Percentiles rank a stretch among this genome's conserved stretches.
Evolutionary conservation across 2,888 invertebrate species (phyloP).

Genomic region (Onchidella celtica): DNA sequence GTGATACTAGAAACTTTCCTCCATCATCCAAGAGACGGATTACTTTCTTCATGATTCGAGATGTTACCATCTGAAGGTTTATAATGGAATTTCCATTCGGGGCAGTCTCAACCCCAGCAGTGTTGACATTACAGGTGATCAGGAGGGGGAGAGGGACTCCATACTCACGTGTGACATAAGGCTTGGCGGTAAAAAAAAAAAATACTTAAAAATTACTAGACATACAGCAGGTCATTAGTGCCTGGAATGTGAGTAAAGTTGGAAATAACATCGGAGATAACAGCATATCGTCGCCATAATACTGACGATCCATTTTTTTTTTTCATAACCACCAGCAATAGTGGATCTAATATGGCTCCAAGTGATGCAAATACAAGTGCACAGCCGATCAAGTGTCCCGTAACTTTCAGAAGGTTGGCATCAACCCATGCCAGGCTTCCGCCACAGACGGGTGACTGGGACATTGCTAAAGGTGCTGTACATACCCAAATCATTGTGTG

Average conservation of each 20-base stretch:
- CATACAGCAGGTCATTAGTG: slow-evolving; percentile 2
- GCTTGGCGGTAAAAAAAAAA: slow-evolving; percentile 8
- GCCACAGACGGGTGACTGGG: slow-evolving; percentile 36
- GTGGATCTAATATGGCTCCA: slow-evolving; percentile 18
- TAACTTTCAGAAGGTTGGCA: slow-evolving; percentile 8
- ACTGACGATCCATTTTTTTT: too few species aligned
- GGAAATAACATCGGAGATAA: slow-evolving; percentile 37
- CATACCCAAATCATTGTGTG: slow-evolving; percentile 33
- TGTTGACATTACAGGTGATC: background rate
- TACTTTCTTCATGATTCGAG: too few species aligned
- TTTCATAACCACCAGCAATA: slow-evolving; percentile 25
- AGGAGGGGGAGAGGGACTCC: background rate
- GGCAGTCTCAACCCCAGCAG: background rate
- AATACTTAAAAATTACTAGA: too few species aligned
- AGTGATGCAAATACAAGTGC: slow-evolving; percentile 30
- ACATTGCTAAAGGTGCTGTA: slow-evolving; percentile 23
- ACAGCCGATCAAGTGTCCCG: slow-evolving; percentile 22
- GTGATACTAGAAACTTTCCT: background rate
- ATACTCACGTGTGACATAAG: background rate
- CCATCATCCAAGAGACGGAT: background rate
- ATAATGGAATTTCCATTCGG: background rate
- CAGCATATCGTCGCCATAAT: too few species aligned
- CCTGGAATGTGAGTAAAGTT: background rate
- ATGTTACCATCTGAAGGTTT: background rate
- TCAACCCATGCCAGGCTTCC: slow-evolving; percentile 40